Evolutionary conservation across 2,113 vertebrate species (phyloP).

Genomic region (Oxygymnocypris stewartii): DNA sequence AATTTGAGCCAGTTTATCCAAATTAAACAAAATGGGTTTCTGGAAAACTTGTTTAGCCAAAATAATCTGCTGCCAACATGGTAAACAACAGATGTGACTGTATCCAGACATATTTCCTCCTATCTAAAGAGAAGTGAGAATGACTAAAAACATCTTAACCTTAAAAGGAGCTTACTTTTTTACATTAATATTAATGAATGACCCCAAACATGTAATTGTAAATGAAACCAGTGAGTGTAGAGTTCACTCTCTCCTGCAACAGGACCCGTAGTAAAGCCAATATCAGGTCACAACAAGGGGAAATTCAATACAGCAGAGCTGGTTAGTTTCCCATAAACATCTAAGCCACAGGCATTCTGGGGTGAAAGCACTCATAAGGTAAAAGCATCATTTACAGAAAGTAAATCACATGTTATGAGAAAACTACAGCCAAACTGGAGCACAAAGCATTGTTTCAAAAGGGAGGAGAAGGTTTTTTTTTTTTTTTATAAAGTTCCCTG

Average conservation of each 20-base stretch:
- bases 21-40: not conserved
- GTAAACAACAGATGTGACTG: not conserved
- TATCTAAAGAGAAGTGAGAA: not conserved
- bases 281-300: conserved; percentile 36
- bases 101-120: not conserved
- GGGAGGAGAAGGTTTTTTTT: too few species aligned
- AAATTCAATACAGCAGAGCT: conserved; percentile 40
- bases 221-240: not conserved
- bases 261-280: not conserved
- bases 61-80: not conserved
- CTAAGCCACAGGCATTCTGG: conserved; percentile 40
- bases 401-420: conserved; percentile 10
- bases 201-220: not conserved
- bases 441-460: not conserved
- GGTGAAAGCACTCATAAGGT: not conserved
- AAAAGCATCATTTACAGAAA: conserved; percentile 21
- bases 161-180: not conserved
- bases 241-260: conserved; percentile 22
- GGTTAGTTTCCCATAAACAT: conserved; percentile 32
- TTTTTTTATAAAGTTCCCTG: too few species aligned
- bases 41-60: not conserved
- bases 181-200: not conserved
- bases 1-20: too few species aligned
- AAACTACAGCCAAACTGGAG: conserved; percentile 7
- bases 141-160: conserved; percentile 2